Evolutionary conservation across 2,113 vertebrate species (phyloP).

Genomic region (Todiramphus chloris): DNA sequence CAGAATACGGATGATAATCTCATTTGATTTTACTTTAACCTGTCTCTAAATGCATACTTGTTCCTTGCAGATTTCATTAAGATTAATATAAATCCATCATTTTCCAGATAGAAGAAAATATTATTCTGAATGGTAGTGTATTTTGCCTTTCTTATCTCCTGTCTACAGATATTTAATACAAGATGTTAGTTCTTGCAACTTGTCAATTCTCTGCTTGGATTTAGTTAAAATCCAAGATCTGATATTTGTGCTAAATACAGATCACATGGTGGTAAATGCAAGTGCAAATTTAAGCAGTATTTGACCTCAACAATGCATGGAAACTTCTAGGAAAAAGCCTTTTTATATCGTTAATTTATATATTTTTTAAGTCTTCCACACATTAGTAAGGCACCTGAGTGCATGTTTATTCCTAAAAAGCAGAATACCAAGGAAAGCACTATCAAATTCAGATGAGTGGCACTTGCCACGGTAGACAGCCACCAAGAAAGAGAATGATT

Average conservation of each 20-base stretch:
- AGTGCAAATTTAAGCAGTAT: not conserved
- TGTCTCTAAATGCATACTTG: not conserved
- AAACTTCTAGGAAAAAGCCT: not conserved
- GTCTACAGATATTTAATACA: not conserved
- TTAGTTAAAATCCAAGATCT: not conserved
- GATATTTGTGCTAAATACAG: not conserved
- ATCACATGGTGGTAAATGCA: not conserved
- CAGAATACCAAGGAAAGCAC: conserved; percentile 1
- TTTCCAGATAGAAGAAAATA: not conserved
- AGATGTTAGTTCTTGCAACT: not conserved
- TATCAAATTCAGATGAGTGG: not conserved
- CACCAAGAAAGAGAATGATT: not conserved
- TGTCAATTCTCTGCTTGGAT: not conserved
- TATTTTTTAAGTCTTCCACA: not conserved
- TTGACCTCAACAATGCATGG: not conserved
- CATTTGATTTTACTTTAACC: not conserved
- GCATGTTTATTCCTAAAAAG: conserved; percentile 39
- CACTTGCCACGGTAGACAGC: not conserved
- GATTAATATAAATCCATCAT: not conserved
- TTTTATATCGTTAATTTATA: not conserved
- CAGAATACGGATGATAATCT: not conserved
- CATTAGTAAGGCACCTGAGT: conserved; percentile 42
- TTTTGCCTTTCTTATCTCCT: not conserved
- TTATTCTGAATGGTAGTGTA: not conserved
- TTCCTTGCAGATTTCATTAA: not conserved